Evolutionary conservation across 30 jellyfish, hydroid and myxozoan genomes (phyloP).

Genomic region (Catostylus mosaicus): DNA sequence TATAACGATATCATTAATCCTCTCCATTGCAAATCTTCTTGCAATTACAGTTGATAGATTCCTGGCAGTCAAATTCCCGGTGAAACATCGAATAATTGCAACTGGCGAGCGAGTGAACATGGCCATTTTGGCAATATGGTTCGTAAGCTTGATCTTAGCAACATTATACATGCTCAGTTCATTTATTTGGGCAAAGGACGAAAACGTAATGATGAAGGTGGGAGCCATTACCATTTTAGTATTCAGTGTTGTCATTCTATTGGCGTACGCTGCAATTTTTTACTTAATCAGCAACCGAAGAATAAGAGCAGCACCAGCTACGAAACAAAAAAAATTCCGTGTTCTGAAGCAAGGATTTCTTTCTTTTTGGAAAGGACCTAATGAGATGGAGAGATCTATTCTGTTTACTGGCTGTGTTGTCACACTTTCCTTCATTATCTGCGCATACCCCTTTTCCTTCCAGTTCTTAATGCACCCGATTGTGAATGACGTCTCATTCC

Average conservation of each 20-base stretch:
- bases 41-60: slow-evolving; percentile 28
- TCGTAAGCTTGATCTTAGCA: neutral
- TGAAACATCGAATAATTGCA: slow-evolving; percentile 9
- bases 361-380: neutral
- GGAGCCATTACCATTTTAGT: neutral
- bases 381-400: slow-evolving; percentile 18
- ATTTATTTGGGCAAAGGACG: neutral
- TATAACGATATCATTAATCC: neutral
- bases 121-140: neutral
- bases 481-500: neutral
- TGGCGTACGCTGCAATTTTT: neutral
- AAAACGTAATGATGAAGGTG: neutral
- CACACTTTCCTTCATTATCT: slow-evolving; percentile 23
- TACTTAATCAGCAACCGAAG: neutral
- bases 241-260: neutral
- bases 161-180: too few relatives aligned
- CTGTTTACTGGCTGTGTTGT: slow-evolving; percentile 49
- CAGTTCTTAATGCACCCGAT: neutral
- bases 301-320: neutral
- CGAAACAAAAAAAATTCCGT: neutral
- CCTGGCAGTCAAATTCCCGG: slow-evolving; percentile 31
- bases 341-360: neutral
- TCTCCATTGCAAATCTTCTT: neutral
- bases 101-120: neutral
- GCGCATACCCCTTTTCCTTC: slow-evolving; percentile 56